phyloP scores from a whole-genome alignment of 1,140 invertebrate genomes.

The Asbolus verrucosus region DNA sequence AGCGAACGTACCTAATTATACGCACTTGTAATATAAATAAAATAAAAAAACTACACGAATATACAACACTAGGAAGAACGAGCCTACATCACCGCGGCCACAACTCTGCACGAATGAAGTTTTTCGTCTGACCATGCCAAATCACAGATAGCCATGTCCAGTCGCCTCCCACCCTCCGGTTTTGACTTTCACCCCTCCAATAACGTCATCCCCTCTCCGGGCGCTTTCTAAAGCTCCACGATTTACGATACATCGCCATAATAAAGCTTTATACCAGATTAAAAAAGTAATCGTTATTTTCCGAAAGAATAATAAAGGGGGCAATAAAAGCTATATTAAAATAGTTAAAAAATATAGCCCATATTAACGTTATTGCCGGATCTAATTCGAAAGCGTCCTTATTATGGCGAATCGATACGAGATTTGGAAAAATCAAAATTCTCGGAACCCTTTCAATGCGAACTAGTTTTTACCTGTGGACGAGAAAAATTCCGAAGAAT shows the following conservation, averaged over 20 bases:
- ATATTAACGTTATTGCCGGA: slow-evolving; percentile 4
- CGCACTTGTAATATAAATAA: neutral
- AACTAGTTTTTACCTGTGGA: slow-evolving; percentile 14
- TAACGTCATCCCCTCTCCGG: slow-evolving; percentile 39
- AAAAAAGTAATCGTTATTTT: slow-evolving; percentile 53
- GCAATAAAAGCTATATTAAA: slow-evolving; percentile 34
- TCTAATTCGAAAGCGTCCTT: neutral
- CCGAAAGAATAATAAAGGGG: slow-evolving; percentile 38
- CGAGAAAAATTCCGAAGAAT: slow-evolving; percentile 6
- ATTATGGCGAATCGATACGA: slow-evolving; percentile 27
- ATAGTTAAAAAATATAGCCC: slow-evolving; percentile 29
- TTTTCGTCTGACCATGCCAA: slow-evolving; percentile 49
- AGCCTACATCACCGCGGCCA: slow-evolving; percentile 9
- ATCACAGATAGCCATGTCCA: slow-evolving; percentile 50
- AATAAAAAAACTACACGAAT: neutral
- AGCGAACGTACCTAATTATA: neutral
- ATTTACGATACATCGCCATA: slow-evolving; percentile 43
- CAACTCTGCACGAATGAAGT: slow-evolving; percentile 29
- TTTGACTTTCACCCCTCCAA: slow-evolving; percentile 50
- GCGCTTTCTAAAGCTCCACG: slow-evolving; percentile 47
- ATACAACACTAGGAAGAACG: slow-evolving; percentile 3
- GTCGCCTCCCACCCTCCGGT: slow-evolving; percentile 51
- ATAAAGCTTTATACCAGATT: slow-evolving; percentile 48
- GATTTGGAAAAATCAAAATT: neutral
- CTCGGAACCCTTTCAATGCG: slow-evolving; percentile 22